phyloP scores from a whole-genome alignment of 1,140 invertebrate genomes.

The Temnothorax longispinosus region DNA sequence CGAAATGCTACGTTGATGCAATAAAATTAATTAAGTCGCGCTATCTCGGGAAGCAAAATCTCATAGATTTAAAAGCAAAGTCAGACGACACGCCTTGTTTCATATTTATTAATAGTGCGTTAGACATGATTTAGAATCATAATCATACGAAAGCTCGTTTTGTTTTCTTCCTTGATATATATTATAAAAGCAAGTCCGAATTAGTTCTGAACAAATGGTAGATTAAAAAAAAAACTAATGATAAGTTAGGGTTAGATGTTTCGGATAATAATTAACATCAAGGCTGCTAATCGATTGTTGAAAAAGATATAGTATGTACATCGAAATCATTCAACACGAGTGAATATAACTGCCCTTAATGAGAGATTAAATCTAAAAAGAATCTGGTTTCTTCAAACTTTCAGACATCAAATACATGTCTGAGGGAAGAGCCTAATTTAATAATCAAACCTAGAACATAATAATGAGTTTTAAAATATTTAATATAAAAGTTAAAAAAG shows the following conservation, averaged over 20 bases:
- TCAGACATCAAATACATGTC: background rate
- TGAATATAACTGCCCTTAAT: background rate
- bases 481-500: background rate
- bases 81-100: background rate
- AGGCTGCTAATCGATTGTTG: background rate
- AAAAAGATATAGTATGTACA: background rate
- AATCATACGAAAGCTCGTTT: background rate
- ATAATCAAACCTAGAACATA: background rate
- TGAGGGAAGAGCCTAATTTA: background rate
- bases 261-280: background rate
- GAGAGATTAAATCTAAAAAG: background rate
- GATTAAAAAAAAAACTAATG: background rate
- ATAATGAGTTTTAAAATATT: background rate
- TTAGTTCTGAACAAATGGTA: background rate
- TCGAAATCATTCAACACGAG: background rate
- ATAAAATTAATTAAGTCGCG: slow-evolving; percentile 24
- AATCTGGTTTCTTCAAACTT: background rate
- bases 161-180: background rate
- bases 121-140: background rate
- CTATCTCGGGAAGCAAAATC: background rate
- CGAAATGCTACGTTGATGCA: background rate
- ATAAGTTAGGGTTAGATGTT: background rate
- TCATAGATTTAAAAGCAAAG: background rate
- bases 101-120: background rate
- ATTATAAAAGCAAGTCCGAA: background rate